Conservation (phyloP, 2,113 vertebrate species). For the Falco punctatus region DNA sequence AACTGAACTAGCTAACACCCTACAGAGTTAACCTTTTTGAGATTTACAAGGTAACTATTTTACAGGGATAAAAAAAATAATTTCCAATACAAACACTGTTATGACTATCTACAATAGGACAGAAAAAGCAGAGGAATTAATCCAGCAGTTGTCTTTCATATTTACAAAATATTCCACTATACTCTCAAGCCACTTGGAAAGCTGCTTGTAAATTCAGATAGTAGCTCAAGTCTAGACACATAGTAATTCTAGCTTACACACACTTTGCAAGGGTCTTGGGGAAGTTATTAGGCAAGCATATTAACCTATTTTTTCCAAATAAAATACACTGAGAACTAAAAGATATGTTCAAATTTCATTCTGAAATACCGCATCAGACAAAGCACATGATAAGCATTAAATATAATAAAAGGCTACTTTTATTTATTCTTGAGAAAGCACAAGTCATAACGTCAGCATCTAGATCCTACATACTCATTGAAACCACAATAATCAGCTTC, state of each 20-base stretch:
- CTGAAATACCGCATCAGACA: background rate
- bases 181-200: background rate
- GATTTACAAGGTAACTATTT: background rate
- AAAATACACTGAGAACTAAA: background rate
- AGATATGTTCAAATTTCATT: background rate
- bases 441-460: background rate
- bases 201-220: background rate
- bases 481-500: background rate
- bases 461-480: background rate
- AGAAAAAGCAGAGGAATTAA: background rate
- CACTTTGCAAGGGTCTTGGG: accelerated
- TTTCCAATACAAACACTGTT: background rate
- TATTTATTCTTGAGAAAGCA: background rate
- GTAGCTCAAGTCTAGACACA: background rate
- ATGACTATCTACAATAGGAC: background rate
- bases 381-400: background rate
- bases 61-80: background rate
- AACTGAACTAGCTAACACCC: background rate
- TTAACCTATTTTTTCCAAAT: background rate
- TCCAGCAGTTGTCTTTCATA: background rate
- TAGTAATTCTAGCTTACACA: background rate
- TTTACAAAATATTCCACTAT: background rate
- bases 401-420: background rate
- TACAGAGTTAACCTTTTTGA: background rate
- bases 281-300: background rate